A percentile compares a stretch with the other conserved stretches of the same genome.
Conservation (phyloP, 2,888 invertebrate genomes). For the Polydrusus cervinus region DNA sequence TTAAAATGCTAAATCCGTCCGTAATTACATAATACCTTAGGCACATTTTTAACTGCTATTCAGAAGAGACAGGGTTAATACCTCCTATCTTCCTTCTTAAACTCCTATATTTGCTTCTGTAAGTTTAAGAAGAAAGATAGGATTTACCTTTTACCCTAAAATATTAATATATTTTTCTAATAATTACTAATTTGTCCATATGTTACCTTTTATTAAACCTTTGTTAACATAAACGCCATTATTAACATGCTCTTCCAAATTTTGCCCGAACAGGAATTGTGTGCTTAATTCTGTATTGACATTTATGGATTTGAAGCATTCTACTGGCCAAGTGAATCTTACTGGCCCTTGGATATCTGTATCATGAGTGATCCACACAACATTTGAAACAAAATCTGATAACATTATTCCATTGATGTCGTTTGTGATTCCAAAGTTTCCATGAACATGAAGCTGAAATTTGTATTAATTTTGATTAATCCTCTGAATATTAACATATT, state of each 20-base stretch:
- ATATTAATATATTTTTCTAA: no score
- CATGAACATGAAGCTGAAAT: slow-evolving; percentile 63
- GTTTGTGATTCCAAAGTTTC: slow-evolving; percentile 57
- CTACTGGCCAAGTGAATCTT: slow-evolving; percentile 66
- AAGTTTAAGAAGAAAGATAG: no score
- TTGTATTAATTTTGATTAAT: not conserved
- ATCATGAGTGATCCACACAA: slow-evolving; percentile 68
- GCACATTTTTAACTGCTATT: no score
- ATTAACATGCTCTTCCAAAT: slow-evolving; percentile 69
- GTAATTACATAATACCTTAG: no score
- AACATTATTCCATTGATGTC: slow-evolving; percentile 67
- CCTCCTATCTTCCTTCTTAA: no score
- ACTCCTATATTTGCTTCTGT: no score
- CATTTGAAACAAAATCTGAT: slow-evolving; percentile 65
- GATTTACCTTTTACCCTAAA: no score
- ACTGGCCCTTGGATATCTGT: slow-evolving; percentile 66
- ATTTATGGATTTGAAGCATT: slow-evolving; percentile 57
- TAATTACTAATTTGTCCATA: no score
- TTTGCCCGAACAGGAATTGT: slow-evolving; percentile 67
- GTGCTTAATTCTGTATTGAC: slow-evolving; percentile 65
- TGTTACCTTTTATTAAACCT: slow-evolving; percentile 64
- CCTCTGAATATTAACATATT: no score
- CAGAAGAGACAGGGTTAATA: no score
- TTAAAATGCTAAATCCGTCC: no score
- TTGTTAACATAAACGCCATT: slow-evolving; percentile 71